Evolutionary conservation across 2,797 vertebrate species (phyloP).

Genomic region (Anguilla megastoma): DNA sequence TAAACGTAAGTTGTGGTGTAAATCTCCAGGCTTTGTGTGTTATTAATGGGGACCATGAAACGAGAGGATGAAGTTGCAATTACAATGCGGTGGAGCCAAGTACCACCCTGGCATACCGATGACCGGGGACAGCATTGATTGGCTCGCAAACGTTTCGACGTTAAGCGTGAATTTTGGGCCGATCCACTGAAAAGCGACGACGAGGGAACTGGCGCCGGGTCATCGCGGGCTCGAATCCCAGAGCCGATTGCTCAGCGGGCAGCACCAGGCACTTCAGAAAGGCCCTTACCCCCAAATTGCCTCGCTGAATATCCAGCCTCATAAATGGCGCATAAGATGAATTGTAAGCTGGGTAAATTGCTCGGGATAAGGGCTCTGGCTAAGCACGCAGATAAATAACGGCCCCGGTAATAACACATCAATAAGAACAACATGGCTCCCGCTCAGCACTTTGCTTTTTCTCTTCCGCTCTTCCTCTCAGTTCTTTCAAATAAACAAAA

Average conservation of each 20-base stretch:
- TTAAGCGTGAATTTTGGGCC: not conserved
- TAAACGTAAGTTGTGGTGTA: not conserved
- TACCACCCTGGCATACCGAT: not conserved
- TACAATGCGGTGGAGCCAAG: not conserved
- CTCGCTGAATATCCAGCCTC: not conserved
- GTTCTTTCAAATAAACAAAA: not conserved
- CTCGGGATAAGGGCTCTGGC: not conserved
- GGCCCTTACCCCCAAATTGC: not conserved
- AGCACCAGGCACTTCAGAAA: not conserved
- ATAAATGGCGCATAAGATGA: not conserved
- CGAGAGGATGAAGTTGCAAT: not conserved
- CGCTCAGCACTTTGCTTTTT: not conserved
- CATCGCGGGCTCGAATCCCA: not conserved
- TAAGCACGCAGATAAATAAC: conserved; percentile 8
- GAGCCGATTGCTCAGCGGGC: not conserved
- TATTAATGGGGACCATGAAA: not conserved
- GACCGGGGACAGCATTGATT: not conserved
- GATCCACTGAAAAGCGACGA: not conserved
- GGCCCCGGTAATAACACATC: not conserved
- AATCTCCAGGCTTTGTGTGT: not conserved
- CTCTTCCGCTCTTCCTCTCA: not conserved
- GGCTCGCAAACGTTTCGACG: not conserved
- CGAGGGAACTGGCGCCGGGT: not conserved
- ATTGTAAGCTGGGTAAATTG: not conserved
- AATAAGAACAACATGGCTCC: not conserved